Base-by-base conservation (phyloP, 2,888 invertebrate genomes). In the Elysia crispata region DNA sequence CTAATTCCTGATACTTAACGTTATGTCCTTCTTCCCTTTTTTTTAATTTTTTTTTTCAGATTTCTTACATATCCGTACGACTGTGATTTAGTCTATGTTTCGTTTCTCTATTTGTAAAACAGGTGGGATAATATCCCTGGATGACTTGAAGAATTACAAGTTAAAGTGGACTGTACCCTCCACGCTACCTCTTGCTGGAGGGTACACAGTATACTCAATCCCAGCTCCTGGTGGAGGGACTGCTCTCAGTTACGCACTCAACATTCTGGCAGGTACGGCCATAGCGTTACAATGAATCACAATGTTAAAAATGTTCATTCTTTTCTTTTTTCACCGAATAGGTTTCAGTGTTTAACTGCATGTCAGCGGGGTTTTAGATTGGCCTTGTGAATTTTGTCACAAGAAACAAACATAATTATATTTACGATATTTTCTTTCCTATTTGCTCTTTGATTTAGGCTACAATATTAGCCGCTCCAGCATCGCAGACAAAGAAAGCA, bases 141-240 rank as follows among this genome's bases (percentile, higher is more conserved):
- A 86, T 1, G 90, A 90, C 78, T 75, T 90, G 64, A 31, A 82
- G 3, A 76, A 75, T 13, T 88, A 87, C 80, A 70, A 73, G 0
- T 85, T 85, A 11, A 80, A 79, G 0, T 79, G 83, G n/a, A 83
- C 83, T 49, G 81, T 81, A 1, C 86, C 90, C 5, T 62, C 87
- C 8, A 76, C 62, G 50, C 57, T 82, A 25, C 76, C 33, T 6
- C 67, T 86, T 1, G 75, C 70, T 18, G 76, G 88, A 1, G 83
- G 84, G 69, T 64, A 83, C 15, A 84, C 78, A 6, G 78, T 86
- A 25, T 81, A 83, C 73, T 85, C 88, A 0, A 86, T 87, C 60
- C 88, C 88, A 25, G 87, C 89, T 20, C 89, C 89, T 33, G 87
- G 87, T 41, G 86, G 89, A 83, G 89, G 88, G 11, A 84, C 85